phyloP scores from a whole-genome alignment of 1,140 invertebrate species.

The Pseudomyrmex pallidus region DNA sequence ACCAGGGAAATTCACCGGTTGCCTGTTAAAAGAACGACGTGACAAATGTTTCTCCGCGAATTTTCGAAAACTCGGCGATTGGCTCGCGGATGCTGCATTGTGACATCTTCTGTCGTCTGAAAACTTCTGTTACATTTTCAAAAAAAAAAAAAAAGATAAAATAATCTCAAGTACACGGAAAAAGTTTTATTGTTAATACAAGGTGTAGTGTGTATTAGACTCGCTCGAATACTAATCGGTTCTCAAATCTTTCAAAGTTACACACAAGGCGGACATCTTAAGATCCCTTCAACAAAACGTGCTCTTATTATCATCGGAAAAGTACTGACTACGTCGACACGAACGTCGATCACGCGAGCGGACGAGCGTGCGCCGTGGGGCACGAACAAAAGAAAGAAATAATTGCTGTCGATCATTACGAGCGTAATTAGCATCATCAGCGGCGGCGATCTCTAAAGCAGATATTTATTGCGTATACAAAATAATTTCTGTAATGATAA shows the following conservation, averaged over 20 bases:
- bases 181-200: background rate
- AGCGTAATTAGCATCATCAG: constrained; percentile 39
- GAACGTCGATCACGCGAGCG: constrained; percentile 51
- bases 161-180: background rate
- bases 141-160: background rate
- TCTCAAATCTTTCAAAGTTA: constrained; percentile 16
- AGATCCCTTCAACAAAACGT: background rate
- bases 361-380: constrained; percentile 25
- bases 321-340: constrained; percentile 36
- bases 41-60: constrained; percentile 31
- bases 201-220: background rate
- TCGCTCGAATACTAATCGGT: background rate
- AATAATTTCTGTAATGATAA: constrained; percentile 4
- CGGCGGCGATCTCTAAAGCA: constrained; percentile 11
- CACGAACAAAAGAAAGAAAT: constrained; percentile 39
- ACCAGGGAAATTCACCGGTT: constrained; percentile 50
- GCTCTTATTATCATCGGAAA: constrained; percentile 48
- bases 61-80: constrained; percentile 2
- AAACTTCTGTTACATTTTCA: too few species aligned
- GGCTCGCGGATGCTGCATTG: background rate
- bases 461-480: background rate
- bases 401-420: constrained; percentile 57
- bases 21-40: constrained; percentile 2
- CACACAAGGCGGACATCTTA: constrained; percentile 2
- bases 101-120: too few species aligned